Base-by-base conservation (phyloP, 2,888 invertebrate species). In the Dryococelus australis region DNA sequence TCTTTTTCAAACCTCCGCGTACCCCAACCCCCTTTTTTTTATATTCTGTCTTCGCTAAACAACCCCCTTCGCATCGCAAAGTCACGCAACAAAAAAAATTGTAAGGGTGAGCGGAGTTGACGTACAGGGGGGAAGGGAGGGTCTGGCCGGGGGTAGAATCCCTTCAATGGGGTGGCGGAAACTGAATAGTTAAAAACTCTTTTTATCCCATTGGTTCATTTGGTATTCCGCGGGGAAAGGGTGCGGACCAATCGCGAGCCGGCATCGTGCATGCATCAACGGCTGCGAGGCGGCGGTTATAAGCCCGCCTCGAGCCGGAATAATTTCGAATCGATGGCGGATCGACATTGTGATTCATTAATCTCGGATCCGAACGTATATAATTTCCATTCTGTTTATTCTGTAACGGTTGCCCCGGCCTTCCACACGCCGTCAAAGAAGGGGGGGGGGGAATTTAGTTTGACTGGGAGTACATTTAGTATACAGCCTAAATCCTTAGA, bases 161-260 rank as follows among this genome's bases (percentile, higher is more conserved):
- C 20, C 65, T 20, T 65, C 65, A 65, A 65, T 65, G 65, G 65
- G n/a, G 65, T 1, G 24, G 65, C n/a, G 65, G 65, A 16, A 20
- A 65, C 65, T 65, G 65, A 65, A 65, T 65, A 65, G 65, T 65
- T 65, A 65, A 65, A 65, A 65, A 65, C 65, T 65, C 65, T 65
- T 65, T 65, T 65, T 65, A 65, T 65, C 65, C 65, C 65, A 65
- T 65, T 65, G 65, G 65, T 65, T 65, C 65, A 65, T 65, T 65
- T 65, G 65, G n/a, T 65, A 65, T 65, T 65, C 65, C 24, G 13
- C 24, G 24, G 65, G 65, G n/a, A n/a, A 65, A 24, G 65, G 65
- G 65, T n/a, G n/a, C 65, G 24, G 24, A n/a, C 65, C 65, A 65
- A 65, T 65, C 65, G 65, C n/a, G n/a, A 16, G 13, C 13, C 65